phyloP scores from a whole-genome alignment of 1,140 invertebrate genomes.

The Diplogasteroides magnus region DNA sequence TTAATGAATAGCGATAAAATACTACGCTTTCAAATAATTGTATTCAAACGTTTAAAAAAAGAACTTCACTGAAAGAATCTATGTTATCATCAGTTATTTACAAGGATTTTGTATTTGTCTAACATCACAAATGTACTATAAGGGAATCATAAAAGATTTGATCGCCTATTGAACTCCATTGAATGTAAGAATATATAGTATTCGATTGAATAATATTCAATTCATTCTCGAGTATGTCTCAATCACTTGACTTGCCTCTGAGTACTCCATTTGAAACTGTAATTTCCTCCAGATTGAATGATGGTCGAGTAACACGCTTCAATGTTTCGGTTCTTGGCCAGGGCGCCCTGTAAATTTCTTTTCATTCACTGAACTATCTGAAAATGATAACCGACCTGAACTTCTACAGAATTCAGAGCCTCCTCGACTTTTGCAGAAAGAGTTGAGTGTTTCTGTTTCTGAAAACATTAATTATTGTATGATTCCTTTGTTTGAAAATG shows the following conservation, averaged over 20 bases:
- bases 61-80: too few relatives aligned
- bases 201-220: too few relatives aligned
- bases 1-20: slow-evolving; percentile 39
- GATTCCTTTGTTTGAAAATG: slow-evolving; percentile 11
- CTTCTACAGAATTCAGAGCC: neutral
- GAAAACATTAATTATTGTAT: slow-evolving; percentile 17
- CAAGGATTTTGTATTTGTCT: too few relatives aligned
- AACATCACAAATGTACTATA: too few relatives aligned
- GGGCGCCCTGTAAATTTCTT: slow-evolving; percentile 77
- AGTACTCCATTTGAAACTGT: slow-evolving; percentile 91
- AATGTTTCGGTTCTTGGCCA: slow-evolving; percentile 74
- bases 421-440: neutral
- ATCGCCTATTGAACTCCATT: too few relatives aligned
- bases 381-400: slow-evolving; percentile 71
- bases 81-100: too few relatives aligned
- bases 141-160: too few relatives aligned
- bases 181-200: too few relatives aligned
- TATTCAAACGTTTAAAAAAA: too few relatives aligned
- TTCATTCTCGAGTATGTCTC: slow-evolving; percentile 25
- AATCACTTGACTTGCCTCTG: slow-evolving; percentile 60
- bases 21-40: too few relatives aligned
- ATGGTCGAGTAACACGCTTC: slow-evolving; percentile 98
- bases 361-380: slow-evolving; percentile 77
- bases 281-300: slow-evolving; percentile 94
- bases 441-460: neutral